phyloP scores from a whole-genome alignment of 1,140 invertebrate species.

The Mya arenaria region DNA sequence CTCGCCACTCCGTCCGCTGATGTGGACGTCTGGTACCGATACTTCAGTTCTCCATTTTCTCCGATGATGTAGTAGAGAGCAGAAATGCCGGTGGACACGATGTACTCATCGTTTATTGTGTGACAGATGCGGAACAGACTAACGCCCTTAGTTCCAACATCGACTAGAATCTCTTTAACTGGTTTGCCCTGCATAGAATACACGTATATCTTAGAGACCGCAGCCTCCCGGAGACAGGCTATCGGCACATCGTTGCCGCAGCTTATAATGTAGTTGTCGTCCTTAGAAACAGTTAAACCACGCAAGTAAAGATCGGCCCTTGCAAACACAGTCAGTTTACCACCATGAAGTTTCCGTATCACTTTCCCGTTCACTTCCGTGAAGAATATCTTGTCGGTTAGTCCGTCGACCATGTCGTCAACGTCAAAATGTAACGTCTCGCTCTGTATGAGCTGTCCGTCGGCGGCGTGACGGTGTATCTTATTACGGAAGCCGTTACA shows the following conservation, averaged over 20 bases:
- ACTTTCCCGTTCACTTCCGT: constrained; percentile 45
- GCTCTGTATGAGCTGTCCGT: constrained; percentile 22
- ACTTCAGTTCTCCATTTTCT: constrained; percentile 33
- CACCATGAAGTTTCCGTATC: constrained; percentile 30
- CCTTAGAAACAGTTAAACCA: constrained; percentile 19
- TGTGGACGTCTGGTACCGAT: constrained; percentile 19
- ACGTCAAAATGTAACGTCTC: constrained; percentile 49
- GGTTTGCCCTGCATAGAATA: constrained; percentile 47
- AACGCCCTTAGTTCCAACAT: constrained; percentile 24
- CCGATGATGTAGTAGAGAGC: constrained; percentile 32
- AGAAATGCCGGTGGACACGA: constrained; percentile 40
- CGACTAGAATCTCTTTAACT: constrained; percentile 15
- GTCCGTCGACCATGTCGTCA: constrained; percentile 44
- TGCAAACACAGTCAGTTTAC: constrained; percentile 43
- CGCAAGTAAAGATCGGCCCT: constrained; percentile 45
- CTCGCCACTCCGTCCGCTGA: constrained; percentile 41
- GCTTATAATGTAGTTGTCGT: constrained; percentile 15
- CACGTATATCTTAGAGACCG: constrained; percentile 25
- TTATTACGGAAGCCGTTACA: constrained; percentile 41
- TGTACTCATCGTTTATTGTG: constrained; percentile 38
- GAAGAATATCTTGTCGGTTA: constrained; percentile 12
- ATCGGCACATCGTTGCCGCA: constrained; percentile 48
- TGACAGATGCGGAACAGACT: constrained; percentile 39
- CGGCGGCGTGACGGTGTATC: constrained; percentile 10
- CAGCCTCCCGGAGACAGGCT: constrained; percentile 36